Evolutionary conservation across 2,113 vertebrate species (phyloP).

Genomic region (Neodon shergylaensis): DNA sequence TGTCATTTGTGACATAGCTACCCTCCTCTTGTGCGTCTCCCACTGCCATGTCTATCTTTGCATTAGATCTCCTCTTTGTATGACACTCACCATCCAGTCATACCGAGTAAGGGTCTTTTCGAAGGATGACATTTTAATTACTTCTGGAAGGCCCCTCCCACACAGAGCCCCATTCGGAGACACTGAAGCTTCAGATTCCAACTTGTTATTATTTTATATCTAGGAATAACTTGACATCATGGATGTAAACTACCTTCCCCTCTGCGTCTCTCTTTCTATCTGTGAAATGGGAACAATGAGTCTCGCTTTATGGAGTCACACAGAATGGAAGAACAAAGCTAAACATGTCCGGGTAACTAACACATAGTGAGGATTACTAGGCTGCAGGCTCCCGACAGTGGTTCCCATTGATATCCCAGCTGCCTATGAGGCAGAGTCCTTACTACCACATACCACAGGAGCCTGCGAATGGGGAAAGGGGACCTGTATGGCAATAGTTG

Average conservation of each 20-base stretch:
- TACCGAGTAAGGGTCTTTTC: background rate
- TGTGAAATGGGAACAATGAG: background rate
- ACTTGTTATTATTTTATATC: background rate
- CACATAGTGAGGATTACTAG: background rate
- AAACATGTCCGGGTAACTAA: background rate
- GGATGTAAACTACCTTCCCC: background rate
- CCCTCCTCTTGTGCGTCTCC: background rate
- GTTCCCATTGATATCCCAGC: background rate
- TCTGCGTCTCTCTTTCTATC: background rate
- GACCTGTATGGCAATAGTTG: background rate
- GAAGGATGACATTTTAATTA: background rate
- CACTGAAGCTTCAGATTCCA: background rate
- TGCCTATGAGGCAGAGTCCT: background rate
- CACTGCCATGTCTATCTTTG: background rate
- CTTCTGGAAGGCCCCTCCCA: background rate
- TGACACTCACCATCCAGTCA: background rate
- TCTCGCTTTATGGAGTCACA: background rate
- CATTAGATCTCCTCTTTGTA: background rate
- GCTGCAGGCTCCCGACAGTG: background rate
- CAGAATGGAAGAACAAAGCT: background rate
- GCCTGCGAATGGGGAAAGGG: background rate
- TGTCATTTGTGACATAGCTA: fast-evolving
- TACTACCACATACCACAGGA: background rate
- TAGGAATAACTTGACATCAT: fast-evolving
- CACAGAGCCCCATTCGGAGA: background rate